phyloP scores from a whole-genome alignment of 2,888 invertebrate genomes.

The Ichneumoninae sp. region DNA sequence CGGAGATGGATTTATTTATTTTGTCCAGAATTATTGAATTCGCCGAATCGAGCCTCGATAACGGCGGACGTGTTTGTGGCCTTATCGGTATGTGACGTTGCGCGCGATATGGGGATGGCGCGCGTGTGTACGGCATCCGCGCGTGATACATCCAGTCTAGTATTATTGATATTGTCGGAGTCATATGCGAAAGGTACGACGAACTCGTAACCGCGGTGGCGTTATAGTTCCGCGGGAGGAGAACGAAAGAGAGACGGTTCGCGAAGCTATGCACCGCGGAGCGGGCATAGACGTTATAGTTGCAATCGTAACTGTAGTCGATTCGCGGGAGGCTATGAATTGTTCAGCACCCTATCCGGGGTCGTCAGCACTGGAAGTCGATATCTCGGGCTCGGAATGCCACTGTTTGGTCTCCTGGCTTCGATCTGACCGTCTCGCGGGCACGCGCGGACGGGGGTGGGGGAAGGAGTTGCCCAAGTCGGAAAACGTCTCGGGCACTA shows the following conservation, averaged over 20 bases:
- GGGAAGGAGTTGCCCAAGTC: conserved; percentile 39
- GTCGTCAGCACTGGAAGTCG: conserved; percentile 79
- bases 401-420: conserved; percentile 73
- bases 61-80: not conserved
- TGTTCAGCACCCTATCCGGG: conserved; percentile 77
- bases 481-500: conserved; percentile 40
- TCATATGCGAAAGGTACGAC: conserved; percentile 47
- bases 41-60: conserved; percentile 15
- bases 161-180: not conserved
- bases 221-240: conserved; percentile 5
- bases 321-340: conserved; percentile 73
- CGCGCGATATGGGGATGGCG: conserved; percentile 13
- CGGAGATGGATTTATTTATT: conserved; percentile 30
- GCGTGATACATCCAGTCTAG: not conserved
- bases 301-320: conserved; percentile 43
- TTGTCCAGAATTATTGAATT: conserved; percentile 28
- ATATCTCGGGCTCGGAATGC: conserved; percentile 74
- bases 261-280: conserved; percentile 21
- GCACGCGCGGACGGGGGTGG: conserved; percentile 17
- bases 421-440: conserved; percentile 66
- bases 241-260: conserved; percentile 19
- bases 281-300: conserved; percentile 1
- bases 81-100: conserved; percentile 38
- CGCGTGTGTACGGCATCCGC: conserved; percentile 10
- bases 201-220: conserved; percentile 36